Evolutionary conservation across 1,140 invertebrate genomes (phyloP).

Genomic region (Drosophila erecta): DNA sequence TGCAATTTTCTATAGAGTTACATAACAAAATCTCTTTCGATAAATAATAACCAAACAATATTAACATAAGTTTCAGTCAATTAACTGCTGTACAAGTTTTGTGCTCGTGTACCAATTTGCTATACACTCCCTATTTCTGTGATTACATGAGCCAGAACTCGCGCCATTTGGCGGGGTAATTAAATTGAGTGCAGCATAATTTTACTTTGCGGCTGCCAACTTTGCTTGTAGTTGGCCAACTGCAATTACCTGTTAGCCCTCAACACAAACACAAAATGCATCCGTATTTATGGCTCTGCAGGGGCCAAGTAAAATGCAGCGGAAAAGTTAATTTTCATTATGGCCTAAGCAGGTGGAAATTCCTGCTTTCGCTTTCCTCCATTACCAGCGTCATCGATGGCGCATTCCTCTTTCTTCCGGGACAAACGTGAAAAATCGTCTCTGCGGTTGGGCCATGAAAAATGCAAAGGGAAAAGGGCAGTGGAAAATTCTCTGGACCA

Average conservation of each 20-base stretch:
- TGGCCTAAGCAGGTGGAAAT: constrained; percentile 41
- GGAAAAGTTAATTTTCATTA: constrained; percentile 78
- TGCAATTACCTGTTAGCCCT: constrained; percentile 71
- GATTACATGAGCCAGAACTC: constrained; percentile 32
- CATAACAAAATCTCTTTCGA: not conserved
- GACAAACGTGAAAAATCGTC: constrained; percentile 46
- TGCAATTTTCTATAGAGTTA: too few species aligned
- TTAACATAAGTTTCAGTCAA: not conserved
- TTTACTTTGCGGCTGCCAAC: constrained; percentile 58
- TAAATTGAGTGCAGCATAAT: constrained; percentile 79
- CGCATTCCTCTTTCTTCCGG: constrained; percentile 29
- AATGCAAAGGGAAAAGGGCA: not conserved
- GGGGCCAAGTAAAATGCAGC: constrained; percentile 51
- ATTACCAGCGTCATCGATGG: not conserved
- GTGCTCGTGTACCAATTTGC: not conserved
- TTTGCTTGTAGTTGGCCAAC: constrained; percentile 59
- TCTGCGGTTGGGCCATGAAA: constrained; percentile 22
- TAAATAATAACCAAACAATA: not conserved
- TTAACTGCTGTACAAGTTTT: not conserved
- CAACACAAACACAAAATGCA: constrained; percentile 52
- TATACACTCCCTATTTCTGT: constrained; percentile 5
- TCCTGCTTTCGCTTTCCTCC: constrained; percentile 13
- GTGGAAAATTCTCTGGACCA: constrained; percentile 39
- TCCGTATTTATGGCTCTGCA: constrained; percentile 64
- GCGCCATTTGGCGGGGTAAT: constrained; percentile 64